Evolutionary conservation across 2,113 vertebrate species (phyloP).

Genomic region (Aspiorhynchus laticeps): DNA sequence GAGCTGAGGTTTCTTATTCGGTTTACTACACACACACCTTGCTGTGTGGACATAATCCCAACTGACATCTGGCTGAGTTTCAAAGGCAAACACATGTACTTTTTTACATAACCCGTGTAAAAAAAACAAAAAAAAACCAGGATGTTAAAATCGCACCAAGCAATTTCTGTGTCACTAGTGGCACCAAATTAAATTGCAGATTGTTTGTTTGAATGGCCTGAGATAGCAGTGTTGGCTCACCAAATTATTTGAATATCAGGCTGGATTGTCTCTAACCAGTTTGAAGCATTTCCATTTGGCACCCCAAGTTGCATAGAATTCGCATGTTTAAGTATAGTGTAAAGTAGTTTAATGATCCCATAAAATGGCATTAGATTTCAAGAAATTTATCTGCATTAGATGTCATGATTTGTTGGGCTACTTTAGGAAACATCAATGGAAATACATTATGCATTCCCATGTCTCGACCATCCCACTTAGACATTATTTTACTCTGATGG

Average conservation of each 20-base stretch:
- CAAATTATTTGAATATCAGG: neutral
- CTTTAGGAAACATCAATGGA: neutral
- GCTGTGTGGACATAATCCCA: constrained; percentile 71
- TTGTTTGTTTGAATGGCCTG: neutral
- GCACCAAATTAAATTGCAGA: neutral
- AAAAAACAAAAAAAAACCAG: neutral
- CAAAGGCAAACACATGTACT: constrained; percentile 51
- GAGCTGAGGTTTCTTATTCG: constrained; percentile 73
- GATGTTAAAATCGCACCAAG: neutral
- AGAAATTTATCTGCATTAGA: neutral
- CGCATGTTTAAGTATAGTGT: neutral
- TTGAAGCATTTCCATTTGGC: neutral
- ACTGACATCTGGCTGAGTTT: constrained; percentile 68
- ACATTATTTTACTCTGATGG: neutral
- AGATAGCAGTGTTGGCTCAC: neutral
- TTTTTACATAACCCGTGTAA: neutral
- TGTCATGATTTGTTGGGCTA: neutral
- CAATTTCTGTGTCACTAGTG: neutral
- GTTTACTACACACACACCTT: constrained; percentile 65
- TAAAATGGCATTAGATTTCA: neutral
- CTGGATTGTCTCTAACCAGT: neutral
- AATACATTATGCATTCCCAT: neutral
- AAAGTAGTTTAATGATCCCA: neutral
- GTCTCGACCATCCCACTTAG: neutral
- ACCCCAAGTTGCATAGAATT: neutral